Evolutionary conservation across 2,797 vertebrate genomes (phyloP).

Genomic region (Diplodus sargus): DNA sequence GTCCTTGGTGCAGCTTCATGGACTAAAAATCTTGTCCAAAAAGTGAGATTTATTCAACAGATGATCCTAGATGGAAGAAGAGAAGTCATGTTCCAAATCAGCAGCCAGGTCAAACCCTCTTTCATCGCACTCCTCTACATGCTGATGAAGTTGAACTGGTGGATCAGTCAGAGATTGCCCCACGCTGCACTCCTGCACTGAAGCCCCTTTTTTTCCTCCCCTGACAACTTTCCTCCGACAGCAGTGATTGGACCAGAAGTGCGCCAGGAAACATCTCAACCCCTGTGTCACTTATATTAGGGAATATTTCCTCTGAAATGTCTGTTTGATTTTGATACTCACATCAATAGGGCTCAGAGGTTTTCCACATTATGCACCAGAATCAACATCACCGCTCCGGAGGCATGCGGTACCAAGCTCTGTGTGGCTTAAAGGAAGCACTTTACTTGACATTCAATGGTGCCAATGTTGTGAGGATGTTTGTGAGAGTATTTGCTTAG

Average conservation of each 20-base stretch:
- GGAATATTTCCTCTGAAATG: conserved; percentile 50
- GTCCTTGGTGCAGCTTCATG: conserved; percentile 30
- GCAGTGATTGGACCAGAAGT: conserved; percentile 57
- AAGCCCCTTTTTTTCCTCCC: conserved; percentile 46
- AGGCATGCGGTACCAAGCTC: conserved; percentile 18
- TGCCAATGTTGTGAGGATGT: conserved; percentile 39
- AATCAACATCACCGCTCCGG: conserved; percentile 19
- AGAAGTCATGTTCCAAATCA: conserved; percentile 68
- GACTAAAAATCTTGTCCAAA: conserved; percentile 32
- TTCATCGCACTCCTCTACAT: conserved; percentile 63
- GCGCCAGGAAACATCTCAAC: conserved; percentile 68
- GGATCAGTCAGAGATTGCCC: conserved; percentile 59
- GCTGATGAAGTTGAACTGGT: conserved; percentile 65
- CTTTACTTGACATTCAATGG: conserved; percentile 4
- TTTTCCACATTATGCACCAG: conserved; percentile 47
- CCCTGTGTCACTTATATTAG: conserved; percentile 42
- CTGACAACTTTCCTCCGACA: conserved; percentile 34
- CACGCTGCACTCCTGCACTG: conserved; percentile 19
- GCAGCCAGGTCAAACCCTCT: conserved; percentile 65
- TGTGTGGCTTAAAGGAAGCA: conserved; percentile 23
- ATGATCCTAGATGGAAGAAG: conserved; percentile 45
- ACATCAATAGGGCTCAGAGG: conserved; percentile 36
- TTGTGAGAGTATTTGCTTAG: conserved; percentile 43
- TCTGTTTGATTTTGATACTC: conserved; percentile 55
- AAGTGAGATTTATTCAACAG: conserved; percentile 61